Base-by-base conservation (phyloP, 2,113 vertebrate species). In the Tor tambroides region DNA sequence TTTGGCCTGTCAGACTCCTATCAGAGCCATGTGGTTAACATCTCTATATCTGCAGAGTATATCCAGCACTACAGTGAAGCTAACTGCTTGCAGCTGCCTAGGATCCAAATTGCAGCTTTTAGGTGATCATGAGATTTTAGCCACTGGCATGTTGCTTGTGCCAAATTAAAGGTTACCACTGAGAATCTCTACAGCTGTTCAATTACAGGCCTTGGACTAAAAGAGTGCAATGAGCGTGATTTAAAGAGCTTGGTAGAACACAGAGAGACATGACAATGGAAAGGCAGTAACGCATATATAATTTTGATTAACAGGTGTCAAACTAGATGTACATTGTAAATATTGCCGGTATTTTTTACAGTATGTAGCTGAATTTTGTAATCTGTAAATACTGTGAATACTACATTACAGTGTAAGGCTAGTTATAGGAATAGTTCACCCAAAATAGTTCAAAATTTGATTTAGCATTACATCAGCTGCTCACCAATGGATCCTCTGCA, bases 81-180 rank as follows among this genome's bases (percentile, higher is more conserved):
- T 93, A 93, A 95, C 91, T 83, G 88, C 91, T 86, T 88, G 94
- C 95, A 95, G 95, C 94, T 95, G 95, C 93, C 91, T 90, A 89
- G 86, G 84, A 76, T 79, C 89, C 71, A 94, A 95, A 95, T 95
- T 95, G 93, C 89, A 94, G 93, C 88, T 92, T 84, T 89, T 87
- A 88, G 92, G 90, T 87, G 76, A 84, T 87, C 84, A 51, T 19
- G 56, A 65, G 86, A 87, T 86, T 90, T 89, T 94, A 89, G 91
- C 92, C 94, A 94, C 93, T 94, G 93, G 86, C 87, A 87, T 93
- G 91, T 92, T 85, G 90, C 89, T 92, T 91, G 91, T 92, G 89
- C 91, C 91, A 95, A 95, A 95, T 95, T 89, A 93, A 91, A 88
- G 94, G 93, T 89, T 95, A 88, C 90, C 86, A 81, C 65, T 88